Evolutionary conservation across 2,888 invertebrate species (phyloP).

Genomic region (Trachelus tabidus): DNA sequence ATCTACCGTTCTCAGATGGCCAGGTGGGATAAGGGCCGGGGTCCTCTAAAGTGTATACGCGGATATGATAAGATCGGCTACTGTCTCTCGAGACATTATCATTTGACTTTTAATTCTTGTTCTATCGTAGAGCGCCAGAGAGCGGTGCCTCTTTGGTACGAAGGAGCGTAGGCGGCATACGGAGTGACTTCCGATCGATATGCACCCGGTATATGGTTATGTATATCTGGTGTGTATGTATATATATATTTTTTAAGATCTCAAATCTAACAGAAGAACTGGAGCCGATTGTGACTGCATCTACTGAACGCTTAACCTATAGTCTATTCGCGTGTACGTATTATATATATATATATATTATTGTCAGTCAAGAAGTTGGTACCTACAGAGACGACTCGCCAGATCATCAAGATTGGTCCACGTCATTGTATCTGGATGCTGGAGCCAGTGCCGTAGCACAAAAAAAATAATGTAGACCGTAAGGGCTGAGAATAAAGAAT

Average conservation of each 20-base stretch:
- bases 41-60: slow-evolving; percentile 18
- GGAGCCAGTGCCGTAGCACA: not conserved
- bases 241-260: not conserved
- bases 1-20: slow-evolving; percentile 21
- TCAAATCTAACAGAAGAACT: not conserved
- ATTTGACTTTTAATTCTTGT: slow-evolving; percentile 20
- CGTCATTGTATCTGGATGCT: not conserved
- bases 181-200: slow-evolving; percentile 25
- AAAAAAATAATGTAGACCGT: not conserved
- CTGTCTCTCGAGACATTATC: slow-evolving; percentile 22
- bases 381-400: not conserved
- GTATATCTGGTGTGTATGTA: not conserved
- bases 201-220: not conserved
- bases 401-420: not conserved
- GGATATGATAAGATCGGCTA: slow-evolving; percentile 21
- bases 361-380: not conserved
- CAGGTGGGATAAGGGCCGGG: not conserved
- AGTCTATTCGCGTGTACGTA: not conserved
- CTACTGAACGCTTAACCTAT: not conserved
- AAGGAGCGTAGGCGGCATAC: slow-evolving; percentile 3
- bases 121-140: slow-evolving; percentile 6
- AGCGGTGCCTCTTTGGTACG: slow-evolving; percentile 6
- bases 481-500: not conserved
- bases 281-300: not conserved
- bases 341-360: too few species aligned